These are phyloP conservation scores for Trachelus tabidus DNA, from an alignment of 2,888 invertebrate genomes.

Conservation along the genomic window DNA sequence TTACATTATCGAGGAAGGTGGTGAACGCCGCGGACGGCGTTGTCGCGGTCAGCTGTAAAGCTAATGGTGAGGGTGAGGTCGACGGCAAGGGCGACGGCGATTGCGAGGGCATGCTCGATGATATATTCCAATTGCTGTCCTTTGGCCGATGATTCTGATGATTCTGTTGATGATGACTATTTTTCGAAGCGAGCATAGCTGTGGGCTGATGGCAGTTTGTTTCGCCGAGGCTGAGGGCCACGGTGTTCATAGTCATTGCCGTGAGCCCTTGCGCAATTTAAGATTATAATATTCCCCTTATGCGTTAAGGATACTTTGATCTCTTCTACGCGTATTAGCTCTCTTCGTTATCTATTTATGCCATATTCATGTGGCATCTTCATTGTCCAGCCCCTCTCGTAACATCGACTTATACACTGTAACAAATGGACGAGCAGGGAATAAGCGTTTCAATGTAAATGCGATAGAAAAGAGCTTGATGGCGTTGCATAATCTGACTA, in stretches of 20 bases:
- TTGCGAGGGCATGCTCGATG: constrained; percentile 35
- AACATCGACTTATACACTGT: not conserved
- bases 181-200: constrained; percentile 59
- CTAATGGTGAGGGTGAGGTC: not conserved
- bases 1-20: constrained; percentile 19
- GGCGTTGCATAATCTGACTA: constrained; percentile 14
- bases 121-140: constrained; percentile 20
- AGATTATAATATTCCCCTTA: not conserved
- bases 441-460: not conserved
- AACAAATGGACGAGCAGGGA: not conserved
- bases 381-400: not conserved
- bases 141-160: constrained; percentile 30
- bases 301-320: not conserved
- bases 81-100: constrained; percentile 32
- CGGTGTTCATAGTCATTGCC: constrained; percentile 66
- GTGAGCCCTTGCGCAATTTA: constrained; percentile 2
- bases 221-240: constrained; percentile 64
- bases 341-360: not conserved
- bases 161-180: constrained; percentile 59
- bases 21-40: not conserved
- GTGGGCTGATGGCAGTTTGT: constrained; percentile 51
- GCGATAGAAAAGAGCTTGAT: not conserved
- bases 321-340: not conserved
- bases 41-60: not conserved
- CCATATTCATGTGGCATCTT: not conserved